Evolutionary conservation across 1,140 invertebrate species (phyloP).

Genomic region (Zaprionus tsacasi): DNA sequence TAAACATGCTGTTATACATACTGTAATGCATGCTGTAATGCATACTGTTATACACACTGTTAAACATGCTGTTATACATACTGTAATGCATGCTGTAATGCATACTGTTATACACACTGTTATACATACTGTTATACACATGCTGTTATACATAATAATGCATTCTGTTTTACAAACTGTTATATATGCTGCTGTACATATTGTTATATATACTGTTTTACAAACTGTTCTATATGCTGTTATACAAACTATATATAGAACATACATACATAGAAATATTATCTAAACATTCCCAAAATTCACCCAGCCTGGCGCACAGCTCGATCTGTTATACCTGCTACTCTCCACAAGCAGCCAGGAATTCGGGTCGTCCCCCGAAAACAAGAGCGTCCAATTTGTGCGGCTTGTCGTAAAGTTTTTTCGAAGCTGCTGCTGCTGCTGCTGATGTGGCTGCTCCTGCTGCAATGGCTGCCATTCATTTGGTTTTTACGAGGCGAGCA

Average conservation of each 20-base stretch:
- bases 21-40: background rate
- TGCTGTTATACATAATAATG: background rate
- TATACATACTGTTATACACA: background rate
- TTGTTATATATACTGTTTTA: background rate
- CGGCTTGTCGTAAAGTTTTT: conserved; percentile 81
- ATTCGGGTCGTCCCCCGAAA: conserved; percentile 25
- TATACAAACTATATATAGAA: background rate
- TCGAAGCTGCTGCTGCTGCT: conserved; percentile 35
- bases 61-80: no score
- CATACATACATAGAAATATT: background rate
- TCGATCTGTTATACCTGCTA: conserved; percentile 2
- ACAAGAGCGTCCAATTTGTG: conserved; percentile 75
- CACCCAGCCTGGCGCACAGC: background rate
- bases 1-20: background rate
- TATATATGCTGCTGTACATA: background rate
- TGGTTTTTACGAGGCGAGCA: conserved; percentile 74
- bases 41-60: background rate
- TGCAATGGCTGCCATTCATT: conserved; percentile 63
- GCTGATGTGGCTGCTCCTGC: conserved; percentile 37
- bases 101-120: background rate
- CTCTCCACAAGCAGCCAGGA: background rate
- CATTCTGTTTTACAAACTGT: background rate
- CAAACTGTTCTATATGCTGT: background rate
- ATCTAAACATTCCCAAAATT: background rate
- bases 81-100: background rate